Evolutionary conservation across 2,797 vertebrate genomes (phyloP).

Genomic region (Typhlichthys eigenmanni): DNA sequence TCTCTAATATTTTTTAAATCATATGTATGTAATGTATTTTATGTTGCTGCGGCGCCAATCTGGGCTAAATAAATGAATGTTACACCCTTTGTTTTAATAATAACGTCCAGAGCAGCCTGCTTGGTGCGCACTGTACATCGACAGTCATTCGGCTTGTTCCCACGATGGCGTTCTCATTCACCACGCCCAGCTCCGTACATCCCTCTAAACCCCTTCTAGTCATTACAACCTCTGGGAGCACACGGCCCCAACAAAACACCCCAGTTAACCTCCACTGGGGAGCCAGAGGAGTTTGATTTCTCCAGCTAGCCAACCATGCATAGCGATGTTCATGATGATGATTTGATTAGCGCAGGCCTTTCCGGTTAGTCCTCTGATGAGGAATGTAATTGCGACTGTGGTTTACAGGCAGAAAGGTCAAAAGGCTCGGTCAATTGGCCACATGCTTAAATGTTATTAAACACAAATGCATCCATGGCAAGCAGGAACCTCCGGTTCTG

Average conservation of each 20-base stretch:
- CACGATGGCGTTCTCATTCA: slow-evolving; percentile 66
- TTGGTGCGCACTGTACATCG: slow-evolving; percentile 31
- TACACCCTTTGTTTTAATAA: background rate
- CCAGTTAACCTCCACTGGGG: slow-evolving; percentile 35
- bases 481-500: too few species aligned
- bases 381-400: slow-evolving; percentile 44
- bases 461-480: too few species aligned
- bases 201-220: slow-evolving; percentile 67
- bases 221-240: slow-evolving; percentile 42
- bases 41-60: too few species aligned
- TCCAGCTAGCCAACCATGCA: slow-evolving; percentile 39
- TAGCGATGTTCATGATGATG: slow-evolving; percentile 32
- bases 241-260: slow-evolving; percentile 15
- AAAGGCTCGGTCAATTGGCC: too few species aligned
- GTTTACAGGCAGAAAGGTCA: slow-evolving; percentile 17
- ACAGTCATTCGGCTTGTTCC: slow-evolving; percentile 67
- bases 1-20: too few species aligned
- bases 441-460: too few species aligned
- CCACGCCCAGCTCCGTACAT: slow-evolving; percentile 64
- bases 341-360: slow-evolving; percentile 51
- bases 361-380: slow-evolving; percentile 47
- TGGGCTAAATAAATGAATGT: too few species aligned
- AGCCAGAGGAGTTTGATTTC: slow-evolving; percentile 47
- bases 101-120: slow-evolving; percentile 14
- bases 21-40: too few species aligned